Base-by-base conservation (phyloP, 2,888 invertebrate genomes). In the Eustalomyia histrio region DNA sequence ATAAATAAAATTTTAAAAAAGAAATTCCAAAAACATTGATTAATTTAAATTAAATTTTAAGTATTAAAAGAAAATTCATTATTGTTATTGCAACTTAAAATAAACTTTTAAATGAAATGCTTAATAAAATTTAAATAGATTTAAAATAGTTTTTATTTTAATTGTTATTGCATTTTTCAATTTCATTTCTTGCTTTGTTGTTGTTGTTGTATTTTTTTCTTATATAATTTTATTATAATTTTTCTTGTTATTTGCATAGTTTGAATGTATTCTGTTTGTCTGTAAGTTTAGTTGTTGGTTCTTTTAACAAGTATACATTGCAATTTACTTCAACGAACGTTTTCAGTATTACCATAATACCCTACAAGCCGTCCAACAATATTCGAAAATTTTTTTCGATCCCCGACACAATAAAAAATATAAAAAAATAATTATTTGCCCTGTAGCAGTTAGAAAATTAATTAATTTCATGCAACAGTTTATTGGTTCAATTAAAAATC, bases 91-190 rank as follows among this genome's bases (percentile, higher is more conserved):
- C 9, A 39, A 39, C 39, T 39, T 39, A 12, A 39, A 39, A 39
- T 12, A 39, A 39, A 39, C 12, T 12, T 39, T 39, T 35, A 1
- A 5, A 12, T 39, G 4, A 39, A 39, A 39, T 39, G 39, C 10
- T 24, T 1, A 74, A 64, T 43, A 12, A 58, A 58, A 43, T 50
- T 64, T 8, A 65, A 58, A 24, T 75, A 35, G 24, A 63, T 63
- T 69, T 69, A 63, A 55, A 57, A 35, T 16, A 10, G 50, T 43
- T 76, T 76, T 76, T 76, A 76, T 39, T 47, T 50, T 55, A 35
- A 69, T 69, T 69, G 52, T 68, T 76, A 61, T 68, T 21, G 43
- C 33, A 6, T 35, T 24, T 21, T 60, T 17, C 50, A 53, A 60
- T 67, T 75, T 55, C 43, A 68, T 61, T 63, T 61, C 55, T 55